phyloP scores from a whole-genome alignment of 2,113 vertebrate species.

The Lichenostomus cassidix region DNA sequence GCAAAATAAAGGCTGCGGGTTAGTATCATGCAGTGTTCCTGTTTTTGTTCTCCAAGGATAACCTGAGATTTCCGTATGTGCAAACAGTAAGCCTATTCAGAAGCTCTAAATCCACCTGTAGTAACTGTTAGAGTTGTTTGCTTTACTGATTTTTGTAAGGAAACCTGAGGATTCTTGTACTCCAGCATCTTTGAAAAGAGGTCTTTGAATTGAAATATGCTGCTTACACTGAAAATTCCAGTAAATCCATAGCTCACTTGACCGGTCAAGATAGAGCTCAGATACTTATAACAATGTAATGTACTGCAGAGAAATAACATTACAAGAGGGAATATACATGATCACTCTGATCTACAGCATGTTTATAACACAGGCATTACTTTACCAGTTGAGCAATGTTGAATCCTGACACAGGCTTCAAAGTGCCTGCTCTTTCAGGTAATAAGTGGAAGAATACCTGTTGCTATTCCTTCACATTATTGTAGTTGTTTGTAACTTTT shows the following conservation, averaged over 20 bases:
- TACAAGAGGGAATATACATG: neutral
- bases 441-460: neutral
- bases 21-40: constrained; percentile 54
- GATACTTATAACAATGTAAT: neutral
- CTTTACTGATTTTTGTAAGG: constrained; percentile 78
- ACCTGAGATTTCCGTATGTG: constrained; percentile 65
- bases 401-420: neutral
- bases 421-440: neutral
- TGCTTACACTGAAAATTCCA: constrained; percentile 51
- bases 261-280: neutral
- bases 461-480: neutral
- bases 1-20: constrained; percentile 34
- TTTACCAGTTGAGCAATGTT: neutral
- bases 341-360: neutral
- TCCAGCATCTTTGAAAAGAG: constrained; percentile 65
- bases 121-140: constrained; percentile 74
- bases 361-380: neutral
- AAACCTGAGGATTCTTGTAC: constrained; percentile 74
- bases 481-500: neutral
- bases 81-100: constrained; percentile 80
- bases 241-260: constrained; percentile 33
- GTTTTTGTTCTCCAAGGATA: constrained; percentile 65
- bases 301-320: neutral
- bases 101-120: constrained; percentile 75
- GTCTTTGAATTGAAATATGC: constrained; percentile 41